Conservation (phyloP, 2,797 vertebrate species). For the Lates japonicus region DNA sequence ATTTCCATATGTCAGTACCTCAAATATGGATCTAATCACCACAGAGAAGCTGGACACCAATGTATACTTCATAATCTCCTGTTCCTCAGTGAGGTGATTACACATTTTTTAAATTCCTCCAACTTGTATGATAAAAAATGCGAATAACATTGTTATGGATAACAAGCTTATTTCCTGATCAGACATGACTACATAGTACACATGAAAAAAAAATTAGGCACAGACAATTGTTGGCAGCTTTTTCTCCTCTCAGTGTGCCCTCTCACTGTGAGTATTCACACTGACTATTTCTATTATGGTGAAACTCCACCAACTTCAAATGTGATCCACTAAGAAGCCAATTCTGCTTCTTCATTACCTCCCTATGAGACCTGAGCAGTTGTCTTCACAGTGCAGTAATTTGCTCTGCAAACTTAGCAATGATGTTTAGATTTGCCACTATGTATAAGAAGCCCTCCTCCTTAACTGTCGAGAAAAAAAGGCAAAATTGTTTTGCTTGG, state of each 20-base stretch:
- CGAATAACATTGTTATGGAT: constrained; percentile 4
- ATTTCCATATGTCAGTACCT: not conserved
- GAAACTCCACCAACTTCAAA: constrained; percentile 1
- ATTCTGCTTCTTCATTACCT: constrained; percentile 18
- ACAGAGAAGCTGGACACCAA: not conserved
- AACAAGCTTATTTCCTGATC: constrained; percentile 5
- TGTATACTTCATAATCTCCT: not conserved
- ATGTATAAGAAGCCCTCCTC: not conserved
- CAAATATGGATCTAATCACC: not conserved
- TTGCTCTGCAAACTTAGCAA: constrained; percentile 5
- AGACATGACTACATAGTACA: constrained; percentile 3
- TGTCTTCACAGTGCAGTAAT: constrained; percentile 21
- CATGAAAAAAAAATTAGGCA: not conserved
- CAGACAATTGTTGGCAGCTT: not conserved
- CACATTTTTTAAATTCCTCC: constrained; percentile 9
- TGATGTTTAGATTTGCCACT: constrained; percentile 14
- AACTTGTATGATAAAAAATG: not conserved
- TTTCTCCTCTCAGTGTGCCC: not conserved
- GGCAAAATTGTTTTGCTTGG: not conserved
- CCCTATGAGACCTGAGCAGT: constrained; percentile 10
- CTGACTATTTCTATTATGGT: constrained; percentile 15
- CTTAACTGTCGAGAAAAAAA: not conserved
- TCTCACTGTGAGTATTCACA: not conserved
- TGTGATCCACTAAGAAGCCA: constrained; percentile 8
- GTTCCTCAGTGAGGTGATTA: not conserved